Evolutionary conservation across 1,140 invertebrate species (phyloP), one percentile per base, ranked within the genome.

Genomic region (Caerostris darwini): DNA sequence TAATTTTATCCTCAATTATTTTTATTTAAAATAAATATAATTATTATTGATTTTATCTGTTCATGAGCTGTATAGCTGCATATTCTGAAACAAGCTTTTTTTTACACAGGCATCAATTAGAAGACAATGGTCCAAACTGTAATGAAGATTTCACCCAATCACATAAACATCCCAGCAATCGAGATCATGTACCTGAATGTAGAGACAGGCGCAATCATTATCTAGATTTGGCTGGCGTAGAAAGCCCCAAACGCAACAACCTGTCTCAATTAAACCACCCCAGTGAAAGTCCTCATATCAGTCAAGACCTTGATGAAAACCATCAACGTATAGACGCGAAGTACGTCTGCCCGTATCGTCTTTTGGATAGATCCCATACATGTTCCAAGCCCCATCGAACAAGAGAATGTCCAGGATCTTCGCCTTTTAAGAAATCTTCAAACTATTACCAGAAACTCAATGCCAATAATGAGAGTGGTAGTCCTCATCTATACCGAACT

Each of bases 101-200:
- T 14, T 83, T 58, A 88, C 3, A 34, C 95, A 96, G 96, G 67
- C 95, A 96, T 92, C 95, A 95, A 64, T 95, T 95, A 95, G 96
- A 96, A 64, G 95, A 95, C 6, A 59, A 81, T 19, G 88, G 92
- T 58, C 94, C 95, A 50, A 95, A 95, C 61, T 57, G 90, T 97
- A 97, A 98, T 97, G 97, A 98, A 97, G 97, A 97, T 96, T 97
- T 95, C 59, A 6, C 19, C 6, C 94, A 91, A 3, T 57, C 95
- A 85, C 93, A 89, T 58, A 56, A 95, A 92, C 89, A 93, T 53
- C 81, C 94, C 81, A 58, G n/a, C 7, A 95, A 95, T 61, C 53
- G 94, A n/a, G 94, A 95, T 3, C 85, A 93, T 53, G 90, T 95
- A 3, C 95, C 95, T 69, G 96, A 96, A 94, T 95, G 95, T 89